Base-by-base conservation (phyloP, 2,113 vertebrate species). In the Genyomyrus donnyi region DNA sequence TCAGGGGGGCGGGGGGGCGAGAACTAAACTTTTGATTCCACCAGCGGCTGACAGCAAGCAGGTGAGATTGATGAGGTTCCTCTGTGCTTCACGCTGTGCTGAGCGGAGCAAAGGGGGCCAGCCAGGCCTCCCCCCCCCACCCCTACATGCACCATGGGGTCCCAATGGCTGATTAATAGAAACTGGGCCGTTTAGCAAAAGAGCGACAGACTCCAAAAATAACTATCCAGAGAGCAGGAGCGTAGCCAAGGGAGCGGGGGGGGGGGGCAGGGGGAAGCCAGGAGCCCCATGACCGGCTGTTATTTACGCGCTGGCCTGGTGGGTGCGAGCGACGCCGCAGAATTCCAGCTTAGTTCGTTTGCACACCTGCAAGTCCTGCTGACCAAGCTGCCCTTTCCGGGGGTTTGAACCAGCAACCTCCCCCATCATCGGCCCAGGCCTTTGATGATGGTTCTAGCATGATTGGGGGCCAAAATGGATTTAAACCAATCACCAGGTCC, bases 11-110 rank as follows among this genome's bases (percentile, higher is more conserved):
- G 93, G 90, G 1, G 86, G 52, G n/a, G 90, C 90, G 94, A 93
- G 94, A 90, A 96, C 92, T 93, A 93, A 95, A 94, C 95, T 91
- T 95, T 96, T 96, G 95, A 97, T 96, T 96, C 96, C 96, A 96
- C 96, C 95, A 95, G 95, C 88, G 93, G 97, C 96, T 98, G 98
- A 98, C 97, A 96, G 93, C 94, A 93, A 90, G 96, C 97, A 95
- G 96, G 96, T 93, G 98, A 99, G 98, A 99, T 98, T 97, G 98
- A 99, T 99, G 98, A 98, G 93, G 97, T 97, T 97, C 97, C 98
- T 97, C 97, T 96, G 96, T 94, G 95, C 94, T 96, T 97, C 98
- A 97, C 95, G 97, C 95, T 96, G 97, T 93, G 95, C 92, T 74
- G 94, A 96, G 45, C 9, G 9, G 45, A 49, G 83, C 45, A n/a